Percentiles rank a stretch among this genome's conserved stretches.
Conservation (phyloP, 2,888 invertebrate genomes). For the Nomada fucata region DNA sequence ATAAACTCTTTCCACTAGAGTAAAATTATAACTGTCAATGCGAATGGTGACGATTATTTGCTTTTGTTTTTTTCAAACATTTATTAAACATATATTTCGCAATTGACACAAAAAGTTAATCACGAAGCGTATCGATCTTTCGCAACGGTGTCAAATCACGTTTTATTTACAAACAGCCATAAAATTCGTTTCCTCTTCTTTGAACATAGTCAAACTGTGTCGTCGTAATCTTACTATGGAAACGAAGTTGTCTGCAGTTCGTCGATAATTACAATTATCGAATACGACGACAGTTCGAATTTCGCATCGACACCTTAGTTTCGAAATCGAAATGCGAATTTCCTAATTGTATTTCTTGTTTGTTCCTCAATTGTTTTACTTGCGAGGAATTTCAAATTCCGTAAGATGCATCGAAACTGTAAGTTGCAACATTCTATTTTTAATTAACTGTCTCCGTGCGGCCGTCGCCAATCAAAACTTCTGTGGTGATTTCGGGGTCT, state of each 20-base stretch:
- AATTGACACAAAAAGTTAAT: background rate
- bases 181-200: background rate
- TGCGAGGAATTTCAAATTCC: too few relatives aligned
- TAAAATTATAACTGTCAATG: background rate
- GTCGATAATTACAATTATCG: slow-evolving; percentile 9
- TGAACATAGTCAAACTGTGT: slow-evolving; percentile 1
- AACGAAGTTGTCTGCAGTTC: slow-evolving; percentile 40
- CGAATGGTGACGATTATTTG: background rate
- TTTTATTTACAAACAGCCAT: slow-evolving; percentile 35
- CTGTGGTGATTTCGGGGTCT: too few relatives aligned
- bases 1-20: too few relatives aligned
- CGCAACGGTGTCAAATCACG: background rate
- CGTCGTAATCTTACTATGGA: background rate
- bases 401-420: too few relatives aligned
- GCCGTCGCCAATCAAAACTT: too few relatives aligned
- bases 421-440: too few relatives aligned
- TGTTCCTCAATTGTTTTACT: too few relatives aligned
- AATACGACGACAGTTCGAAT: slow-evolving; percentile 10
- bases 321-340: background rate
- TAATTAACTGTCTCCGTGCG: too few relatives aligned
- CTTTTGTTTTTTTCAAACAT: slow-evolving; percentile 16
- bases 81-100: slow-evolving; percentile 5
- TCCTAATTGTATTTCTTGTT: background rate
- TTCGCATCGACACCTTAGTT: background rate
- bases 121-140: too few relatives aligned